Evolutionary conservation across 1,140 invertebrate species (phyloP).

Genomic region (Mamestra configurata): DNA sequence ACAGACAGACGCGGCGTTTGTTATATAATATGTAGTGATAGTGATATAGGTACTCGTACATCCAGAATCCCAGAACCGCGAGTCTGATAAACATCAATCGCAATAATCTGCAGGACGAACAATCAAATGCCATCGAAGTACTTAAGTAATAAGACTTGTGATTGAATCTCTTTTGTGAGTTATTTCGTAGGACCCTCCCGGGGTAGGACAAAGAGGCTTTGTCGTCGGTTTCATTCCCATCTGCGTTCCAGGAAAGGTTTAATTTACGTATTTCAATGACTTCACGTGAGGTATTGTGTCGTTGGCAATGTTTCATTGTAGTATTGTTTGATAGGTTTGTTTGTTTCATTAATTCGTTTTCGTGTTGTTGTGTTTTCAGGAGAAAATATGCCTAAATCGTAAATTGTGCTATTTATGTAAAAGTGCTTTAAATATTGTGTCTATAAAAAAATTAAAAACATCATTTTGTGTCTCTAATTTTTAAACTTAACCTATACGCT

Average conservation of each 20-base stretch:
- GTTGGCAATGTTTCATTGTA: background rate
- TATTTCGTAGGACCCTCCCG: background rate
- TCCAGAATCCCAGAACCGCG: no score
- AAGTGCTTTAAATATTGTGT: no score
- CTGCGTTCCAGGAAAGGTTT: background rate
- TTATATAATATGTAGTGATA: no score
- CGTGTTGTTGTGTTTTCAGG: background rate
- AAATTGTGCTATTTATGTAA: no score
- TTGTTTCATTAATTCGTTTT: background rate
- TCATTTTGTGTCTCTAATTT: no score
- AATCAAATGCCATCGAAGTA: background rate
- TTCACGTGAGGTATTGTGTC: background rate
- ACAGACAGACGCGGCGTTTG: no score
- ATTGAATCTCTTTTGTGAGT: slow-evolving; percentile 5
- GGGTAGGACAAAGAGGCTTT: background rate
- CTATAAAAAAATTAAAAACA: no score
- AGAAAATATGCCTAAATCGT: no score
- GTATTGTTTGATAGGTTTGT: no score
- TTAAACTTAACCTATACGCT: no score
- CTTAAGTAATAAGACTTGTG: background rate
- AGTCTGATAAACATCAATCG: background rate
- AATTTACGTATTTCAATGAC: background rate
- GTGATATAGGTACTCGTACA: no score
- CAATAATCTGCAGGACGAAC: background rate
- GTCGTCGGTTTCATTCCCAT: background rate